Evolutionary conservation across 2,797 vertebrate genomes (phyloP).

Genomic region (Mormyrops attenuatus): DNA sequence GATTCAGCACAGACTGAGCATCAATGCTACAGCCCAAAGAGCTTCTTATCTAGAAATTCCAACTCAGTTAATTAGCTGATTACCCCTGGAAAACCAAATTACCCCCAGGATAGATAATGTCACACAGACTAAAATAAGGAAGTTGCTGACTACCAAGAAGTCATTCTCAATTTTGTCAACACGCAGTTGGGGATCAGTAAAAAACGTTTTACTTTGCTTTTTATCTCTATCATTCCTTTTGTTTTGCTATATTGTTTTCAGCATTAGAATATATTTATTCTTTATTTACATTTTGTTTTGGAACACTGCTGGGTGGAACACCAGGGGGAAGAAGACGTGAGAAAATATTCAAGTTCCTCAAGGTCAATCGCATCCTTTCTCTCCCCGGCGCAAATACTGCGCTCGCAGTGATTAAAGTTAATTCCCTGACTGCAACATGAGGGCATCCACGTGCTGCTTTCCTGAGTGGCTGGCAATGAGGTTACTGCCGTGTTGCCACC

Average conservation of each 20-base stretch:
- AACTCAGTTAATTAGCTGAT: conserved; percentile 6
- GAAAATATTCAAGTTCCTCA: not conserved
- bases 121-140: not conserved
- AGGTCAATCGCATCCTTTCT: not conserved
- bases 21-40: not conserved
- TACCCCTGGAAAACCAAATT: not conserved
- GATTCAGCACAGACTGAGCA: not conserved
- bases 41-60: conserved; percentile 4
- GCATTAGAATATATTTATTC: not conserved
- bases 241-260: not conserved
- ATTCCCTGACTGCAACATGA: not conserved
- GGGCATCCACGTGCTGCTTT: not conserved
- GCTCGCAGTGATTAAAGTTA: not conserved
- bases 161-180: not conserved
- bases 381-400: not conserved
- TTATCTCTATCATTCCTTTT: not conserved
- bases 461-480: not conserved
- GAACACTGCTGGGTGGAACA: not conserved
- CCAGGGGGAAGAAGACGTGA: not conserved
- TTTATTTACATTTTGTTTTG: not conserved
- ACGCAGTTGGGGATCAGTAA: not conserved
- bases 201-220: not conserved
- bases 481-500: not conserved
- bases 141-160: not conserved
- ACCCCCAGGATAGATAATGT: conserved; percentile 6